These are phyloP conservation scores for Florisuga fusca DNA, from an alignment of 2,797 vertebrate genomes.

Conservation along the genomic window DNA sequence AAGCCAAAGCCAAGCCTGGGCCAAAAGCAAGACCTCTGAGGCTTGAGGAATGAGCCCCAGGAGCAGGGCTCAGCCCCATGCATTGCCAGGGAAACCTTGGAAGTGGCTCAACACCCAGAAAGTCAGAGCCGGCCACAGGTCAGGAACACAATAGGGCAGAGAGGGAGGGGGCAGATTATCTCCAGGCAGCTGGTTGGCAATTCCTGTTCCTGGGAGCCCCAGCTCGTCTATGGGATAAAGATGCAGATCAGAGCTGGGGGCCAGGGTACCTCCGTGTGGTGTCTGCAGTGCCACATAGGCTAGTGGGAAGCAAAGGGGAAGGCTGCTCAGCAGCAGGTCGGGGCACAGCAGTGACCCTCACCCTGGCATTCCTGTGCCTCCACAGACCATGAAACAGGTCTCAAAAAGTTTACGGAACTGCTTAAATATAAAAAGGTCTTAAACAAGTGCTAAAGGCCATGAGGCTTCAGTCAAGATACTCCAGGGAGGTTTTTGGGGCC, in stretches of 20 bases:
- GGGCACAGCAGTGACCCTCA: neutral
- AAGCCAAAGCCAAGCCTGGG: neutral
- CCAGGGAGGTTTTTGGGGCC: too few relatives aligned
- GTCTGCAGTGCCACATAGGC: neutral
- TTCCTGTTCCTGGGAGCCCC: neutral
- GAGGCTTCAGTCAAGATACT: neutral
- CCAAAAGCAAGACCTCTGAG: neutral
- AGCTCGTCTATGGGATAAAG: neutral
- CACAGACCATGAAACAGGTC: rapidly evolving
- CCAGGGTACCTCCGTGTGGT: neutral
- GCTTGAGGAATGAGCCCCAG: rapidly evolving
- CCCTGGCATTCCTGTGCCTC: neutral
- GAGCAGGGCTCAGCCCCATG: rapidly evolving
- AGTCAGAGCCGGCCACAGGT: neutral
- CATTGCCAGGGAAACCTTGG: constrained; percentile 43
- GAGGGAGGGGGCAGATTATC: constrained; percentile 35
- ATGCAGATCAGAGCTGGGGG: neutral
- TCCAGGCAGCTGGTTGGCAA: constrained; percentile 50
- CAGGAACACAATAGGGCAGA: neutral
- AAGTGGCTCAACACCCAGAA: neutral
- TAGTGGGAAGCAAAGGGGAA: neutral
- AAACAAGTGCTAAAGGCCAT: neutral
- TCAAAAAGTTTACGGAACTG: neutral
- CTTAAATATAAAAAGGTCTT: neutral
- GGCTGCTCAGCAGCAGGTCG: rapidly evolving